A percentile compares a stretch with the other conserved stretches of the same genome.
Conservation (phyloP, 2,797 vertebrate genomes). For the Glossophaga mutica region DNA sequence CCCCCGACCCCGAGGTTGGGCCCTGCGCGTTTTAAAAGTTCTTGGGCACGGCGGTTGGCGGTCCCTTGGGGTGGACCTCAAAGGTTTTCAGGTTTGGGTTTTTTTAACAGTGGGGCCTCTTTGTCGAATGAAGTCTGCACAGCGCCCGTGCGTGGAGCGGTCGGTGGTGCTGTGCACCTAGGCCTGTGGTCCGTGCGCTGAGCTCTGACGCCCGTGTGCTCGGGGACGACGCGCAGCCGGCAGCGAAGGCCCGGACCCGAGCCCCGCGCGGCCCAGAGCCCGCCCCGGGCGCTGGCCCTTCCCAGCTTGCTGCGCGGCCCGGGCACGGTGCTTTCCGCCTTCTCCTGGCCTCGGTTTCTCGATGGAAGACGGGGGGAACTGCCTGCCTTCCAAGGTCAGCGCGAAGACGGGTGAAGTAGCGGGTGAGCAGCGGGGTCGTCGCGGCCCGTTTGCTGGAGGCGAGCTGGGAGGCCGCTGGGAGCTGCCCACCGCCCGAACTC, state of each 20-base stretch:
- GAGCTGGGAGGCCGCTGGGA: rapidly evolving
- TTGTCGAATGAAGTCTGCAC: background rate
- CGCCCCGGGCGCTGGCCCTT: background rate
- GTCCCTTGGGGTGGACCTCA: background rate
- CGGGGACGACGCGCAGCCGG: background rate
- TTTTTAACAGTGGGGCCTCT: background rate
- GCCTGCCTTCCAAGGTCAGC: rapidly evolving
- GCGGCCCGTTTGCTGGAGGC: background rate
- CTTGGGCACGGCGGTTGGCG: too few species aligned
- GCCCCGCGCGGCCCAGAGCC: too few species aligned
- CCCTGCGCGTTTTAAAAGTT: too few species aligned
- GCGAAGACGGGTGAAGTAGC: background rate
- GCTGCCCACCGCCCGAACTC: background rate
- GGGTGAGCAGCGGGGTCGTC: background rate
- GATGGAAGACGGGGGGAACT: background rate
- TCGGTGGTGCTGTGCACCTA: background rate
- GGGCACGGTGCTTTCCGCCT: background rate
- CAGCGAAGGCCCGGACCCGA: background rate
- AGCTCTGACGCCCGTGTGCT: background rate
- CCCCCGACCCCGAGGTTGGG: too few species aligned
- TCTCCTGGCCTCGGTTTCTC: background rate
- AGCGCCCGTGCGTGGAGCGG: background rate
- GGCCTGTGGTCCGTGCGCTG: background rate
- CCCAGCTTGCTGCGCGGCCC: background rate
- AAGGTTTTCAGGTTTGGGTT: background rate